A percentile compares a stretch with the other conserved stretches of the same genome.
These are phyloP conservation scores for Charaxes varanes DNA, from an alignment of 1,140 invertebrate genomes.

Conservation along the genomic window DNA sequence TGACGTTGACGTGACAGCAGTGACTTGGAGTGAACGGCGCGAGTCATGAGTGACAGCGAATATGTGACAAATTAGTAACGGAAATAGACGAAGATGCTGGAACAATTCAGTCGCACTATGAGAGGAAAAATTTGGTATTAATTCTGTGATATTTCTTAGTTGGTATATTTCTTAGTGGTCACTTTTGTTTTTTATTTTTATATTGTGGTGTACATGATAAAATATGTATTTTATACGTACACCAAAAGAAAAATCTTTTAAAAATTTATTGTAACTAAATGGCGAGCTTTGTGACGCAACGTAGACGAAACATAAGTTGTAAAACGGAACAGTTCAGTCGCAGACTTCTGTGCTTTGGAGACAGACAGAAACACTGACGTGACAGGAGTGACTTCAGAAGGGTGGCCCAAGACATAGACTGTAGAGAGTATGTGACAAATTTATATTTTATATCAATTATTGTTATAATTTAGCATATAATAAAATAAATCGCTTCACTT, in stretches of 20 bases:
- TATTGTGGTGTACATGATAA: too few species aligned
- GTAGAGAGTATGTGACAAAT: conserved; percentile 10
- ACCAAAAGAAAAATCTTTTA: too few species aligned
- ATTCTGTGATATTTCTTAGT: too few species aligned
- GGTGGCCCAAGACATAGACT: conserved; percentile 14
- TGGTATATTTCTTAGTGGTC: too few species aligned
- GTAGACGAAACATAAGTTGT: conserved; percentile 24
- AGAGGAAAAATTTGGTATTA: too few species aligned
- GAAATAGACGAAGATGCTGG: background rate
- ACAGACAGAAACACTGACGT: conserved; percentile 44
- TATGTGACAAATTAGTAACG: background rate
- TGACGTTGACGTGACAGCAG: conserved; percentile 42
- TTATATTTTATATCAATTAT: too few species aligned
- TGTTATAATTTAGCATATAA: too few species aligned
- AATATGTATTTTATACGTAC: too few species aligned
- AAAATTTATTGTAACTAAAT: too few species aligned
- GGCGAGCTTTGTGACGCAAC: too few species aligned
- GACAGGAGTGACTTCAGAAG: conserved; percentile 36
- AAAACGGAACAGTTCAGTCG: background rate
- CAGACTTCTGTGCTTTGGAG: conserved; percentile 12
- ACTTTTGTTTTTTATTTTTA: too few species aligned
- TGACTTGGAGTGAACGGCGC: conserved; percentile 24
- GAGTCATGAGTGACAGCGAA: conserved; percentile 18
- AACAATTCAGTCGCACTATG: conserved; percentile 5
- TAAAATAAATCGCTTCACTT: too few species aligned